A percentile compares a stretch with the other conserved stretches of the same genome.
Evolutionary conservation across 2,888 invertebrate genomes (phyloP).

Genomic region (Erannis defoliaria): DNA sequence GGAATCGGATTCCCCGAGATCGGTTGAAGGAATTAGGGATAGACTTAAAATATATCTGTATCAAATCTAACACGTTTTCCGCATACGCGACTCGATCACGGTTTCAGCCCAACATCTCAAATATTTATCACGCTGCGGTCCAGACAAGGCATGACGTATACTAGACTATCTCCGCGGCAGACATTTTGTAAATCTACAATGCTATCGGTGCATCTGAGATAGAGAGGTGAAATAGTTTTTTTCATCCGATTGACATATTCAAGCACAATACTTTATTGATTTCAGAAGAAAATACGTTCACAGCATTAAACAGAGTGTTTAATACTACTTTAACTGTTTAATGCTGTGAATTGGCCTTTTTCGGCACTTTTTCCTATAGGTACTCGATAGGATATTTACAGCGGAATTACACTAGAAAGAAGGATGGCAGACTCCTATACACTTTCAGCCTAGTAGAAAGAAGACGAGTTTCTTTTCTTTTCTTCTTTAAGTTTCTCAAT

Average conservation of each 20-base stretch:
- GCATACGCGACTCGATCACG: constrained; percentile 2
- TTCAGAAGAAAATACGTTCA: too few species aligned
- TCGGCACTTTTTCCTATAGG: too few species aligned
- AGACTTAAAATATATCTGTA: background rate
- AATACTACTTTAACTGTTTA: too few species aligned
- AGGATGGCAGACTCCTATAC: too few species aligned
- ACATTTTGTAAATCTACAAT: constrained; percentile 7
- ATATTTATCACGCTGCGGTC: constrained; percentile 18
- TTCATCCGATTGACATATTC: background rate
- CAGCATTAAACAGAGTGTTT: too few species aligned
- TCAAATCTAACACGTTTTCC: background rate
- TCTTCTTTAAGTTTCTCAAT: too few species aligned
- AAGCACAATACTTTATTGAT: background rate
- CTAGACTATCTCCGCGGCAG: constrained; percentile 4
- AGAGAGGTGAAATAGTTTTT: constrained; percentile 1
- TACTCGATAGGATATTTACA: too few species aligned
- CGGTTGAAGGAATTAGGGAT: background rate
- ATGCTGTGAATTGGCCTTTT: too few species aligned
- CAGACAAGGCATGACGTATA: constrained; percentile 21
- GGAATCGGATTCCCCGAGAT: background rate
- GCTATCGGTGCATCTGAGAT: constrained; percentile 12
- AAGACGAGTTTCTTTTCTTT: too few species aligned
- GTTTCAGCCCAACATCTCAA: constrained; percentile 1
- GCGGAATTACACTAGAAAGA: too few species aligned
- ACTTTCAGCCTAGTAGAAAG: too few species aligned